Base-by-base conservation (phyloP, 2,113 vertebrate species). In the Clupea harengus region DNA sequence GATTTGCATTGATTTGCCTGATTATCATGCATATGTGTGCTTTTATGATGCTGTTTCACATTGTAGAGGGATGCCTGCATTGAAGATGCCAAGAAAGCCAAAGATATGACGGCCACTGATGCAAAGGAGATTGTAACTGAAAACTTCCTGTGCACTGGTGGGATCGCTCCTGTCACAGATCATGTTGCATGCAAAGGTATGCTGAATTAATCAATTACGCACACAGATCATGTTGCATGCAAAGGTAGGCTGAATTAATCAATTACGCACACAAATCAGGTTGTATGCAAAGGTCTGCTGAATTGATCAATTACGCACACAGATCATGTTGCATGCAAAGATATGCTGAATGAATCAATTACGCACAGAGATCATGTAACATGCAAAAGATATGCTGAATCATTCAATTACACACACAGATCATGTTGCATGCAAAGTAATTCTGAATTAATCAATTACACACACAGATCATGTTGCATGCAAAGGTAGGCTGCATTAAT, bases 71-170 rank as follows among this genome's bases (percentile, higher is more conserved):
- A 64, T 6, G 20, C 8, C 3, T 95, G 95, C 86, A 93, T 95
- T 86, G 6, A 13, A 20, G 87, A 93, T 18, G 92, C 93, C 45
- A 9, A 90, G 20, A 0, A 4, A 0, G 90, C 89, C 25, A 0
- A 7, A 0, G 90, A 87, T 3, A 90, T 95, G 0, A 84, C 11
- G 0, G 57, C 82, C 0, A 3, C 0, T 0, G 22, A 93, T 1
- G 84, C 87, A 18, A 85, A 46, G 8, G 82, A 82, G 0, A 82
- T 87, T 2, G 92, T 95, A 89, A 94, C 94, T 20, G 90, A 93
- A 0, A 93, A 94, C 88, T 95, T 95, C 87, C 84, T 95, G 67
- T 95, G 95, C 83, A 95, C 93, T 0, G 94, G 94, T 4, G 94
- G 94, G 49, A 64, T 0, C 0, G 0, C 0, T 0, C 88, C 25